These are phyloP conservation scores for Palythoa heliodiscus DNA, from an alignment of 92 coral and sea anemone genomes.

Conservation along the genomic window DNA sequence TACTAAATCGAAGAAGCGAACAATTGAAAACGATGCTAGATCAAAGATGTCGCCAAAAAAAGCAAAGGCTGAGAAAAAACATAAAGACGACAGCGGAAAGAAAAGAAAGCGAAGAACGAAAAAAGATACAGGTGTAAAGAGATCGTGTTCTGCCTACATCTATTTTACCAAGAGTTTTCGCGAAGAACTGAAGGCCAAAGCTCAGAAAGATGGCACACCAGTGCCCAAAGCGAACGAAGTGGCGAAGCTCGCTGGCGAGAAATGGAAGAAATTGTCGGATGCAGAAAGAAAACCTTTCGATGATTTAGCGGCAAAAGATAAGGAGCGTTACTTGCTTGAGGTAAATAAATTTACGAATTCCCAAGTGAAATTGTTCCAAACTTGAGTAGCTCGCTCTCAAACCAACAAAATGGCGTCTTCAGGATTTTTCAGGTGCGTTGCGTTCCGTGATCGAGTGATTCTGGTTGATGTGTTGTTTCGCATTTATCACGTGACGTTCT, in stretches of 20 bases:
- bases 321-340: slow-evolving; percentile 76
- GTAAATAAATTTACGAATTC: slow-evolving; percentile 55
- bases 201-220: slow-evolving; percentile 70
- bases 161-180: slow-evolving; percentile 86
- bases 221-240: slow-evolving; percentile 92
- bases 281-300: slow-evolving; percentile 77
- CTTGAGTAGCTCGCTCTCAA: slow-evolving; percentile 5
- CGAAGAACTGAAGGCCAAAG: slow-evolving; percentile 66
- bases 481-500: slow-evolving; percentile 39
- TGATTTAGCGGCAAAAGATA: slow-evolving; percentile 67
- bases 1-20: slow-evolving; percentile 86
- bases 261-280: slow-evolving; percentile 74
- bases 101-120: slow-evolving; percentile 54
- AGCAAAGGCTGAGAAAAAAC: slow-evolving; percentile 61
- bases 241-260: slow-evolving; percentile 91
- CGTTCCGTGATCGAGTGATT: slow-evolving; percentile 14
- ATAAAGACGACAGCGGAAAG: slow-evolving; percentile 48
- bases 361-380: slow-evolving; percentile 5
- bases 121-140: slow-evolving; percentile 71
- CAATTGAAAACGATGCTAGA: slow-evolving; percentile 60
- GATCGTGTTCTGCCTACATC: slow-evolving; percentile 94
- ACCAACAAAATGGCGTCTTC: slow-evolving; percentile 36
- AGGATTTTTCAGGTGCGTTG: slow-evolving; percentile 2
- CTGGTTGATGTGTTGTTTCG: neutral
- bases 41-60: slow-evolving; percentile 80